Conservation (phyloP, 2,888 invertebrate genomes). For the Plebejus melissa region DNA sequence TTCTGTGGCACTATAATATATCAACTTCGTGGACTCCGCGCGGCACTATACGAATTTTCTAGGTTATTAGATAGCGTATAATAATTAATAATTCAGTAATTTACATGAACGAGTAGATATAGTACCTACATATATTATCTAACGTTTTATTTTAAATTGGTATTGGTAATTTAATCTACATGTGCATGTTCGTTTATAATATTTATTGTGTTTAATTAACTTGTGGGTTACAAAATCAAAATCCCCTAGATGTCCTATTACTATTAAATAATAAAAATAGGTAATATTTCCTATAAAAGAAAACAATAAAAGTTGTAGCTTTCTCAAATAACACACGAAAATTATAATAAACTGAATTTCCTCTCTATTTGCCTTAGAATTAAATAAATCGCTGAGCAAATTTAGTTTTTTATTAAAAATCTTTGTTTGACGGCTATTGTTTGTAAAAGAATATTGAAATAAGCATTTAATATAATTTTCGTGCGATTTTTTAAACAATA, state of each 20-base stretch:
- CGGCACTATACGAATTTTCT: slow-evolving; percentile 21
- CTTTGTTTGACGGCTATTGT: background rate
- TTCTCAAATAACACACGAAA: background rate
- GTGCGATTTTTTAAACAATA: background rate
- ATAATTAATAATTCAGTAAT: background rate
- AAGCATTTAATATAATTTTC: background rate
- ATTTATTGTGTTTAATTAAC: too few species aligned
- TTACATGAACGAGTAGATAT: too few species aligned
- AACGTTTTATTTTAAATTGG: too few species aligned
- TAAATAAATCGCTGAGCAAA: background rate
- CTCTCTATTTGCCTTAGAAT: background rate
- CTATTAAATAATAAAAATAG: too few species aligned
- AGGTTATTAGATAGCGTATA: background rate
- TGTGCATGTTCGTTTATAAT: too few species aligned
- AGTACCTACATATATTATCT: too few species aligned
- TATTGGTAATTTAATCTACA: too few species aligned
- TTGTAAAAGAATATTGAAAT: background rate
- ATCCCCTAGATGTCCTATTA: too few species aligned
- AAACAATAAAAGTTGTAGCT: background rate
- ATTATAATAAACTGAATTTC: background rate
- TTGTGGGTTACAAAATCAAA: too few species aligned
- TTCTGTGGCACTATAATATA: slow-evolving; percentile 10
- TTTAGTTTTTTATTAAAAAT: background rate
- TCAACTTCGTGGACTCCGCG: slow-evolving; percentile 12
- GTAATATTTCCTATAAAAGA: background rate